Base-by-base conservation (phyloP, 2,888 invertebrate genomes). In the Mystacides longicornis region DNA sequence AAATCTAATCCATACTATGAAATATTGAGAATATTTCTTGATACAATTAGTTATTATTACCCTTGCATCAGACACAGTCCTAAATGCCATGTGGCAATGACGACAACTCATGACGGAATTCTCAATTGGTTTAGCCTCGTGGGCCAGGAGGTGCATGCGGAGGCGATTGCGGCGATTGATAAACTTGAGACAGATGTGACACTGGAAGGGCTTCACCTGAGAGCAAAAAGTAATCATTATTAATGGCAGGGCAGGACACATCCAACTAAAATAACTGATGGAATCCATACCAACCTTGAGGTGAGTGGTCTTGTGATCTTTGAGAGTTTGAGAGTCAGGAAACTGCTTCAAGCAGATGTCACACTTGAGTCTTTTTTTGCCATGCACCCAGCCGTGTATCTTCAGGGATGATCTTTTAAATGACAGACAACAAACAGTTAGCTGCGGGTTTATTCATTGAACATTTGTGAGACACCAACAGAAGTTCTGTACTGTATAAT, bases 171-270 rank as follows among this genome's bases (percentile, higher is more conserved):
- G 70, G 0, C 79, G 73, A 3, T 77, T 78, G 56, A 79, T 64
- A 53, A 77, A 76, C 66, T 78, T 78, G 60, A 77, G 65, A 62
- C 79, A 80, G 50, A 79, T 75, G 68, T 79, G 78, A 63, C 79
- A 80, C 63, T 78, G 77, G 68, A 74, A 79, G 11, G 79, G 79
- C 57, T 79, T 79, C 52, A 75, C 76, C 74, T 77, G 64, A 0
- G n/a, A n/a, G n/a, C n/a, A n/a, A n/a, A n/a, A n/a, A n/a, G n/a
- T n/a, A n/a, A n/a, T n/a, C n/a, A n/a, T n/a, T n/a, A n/a, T n/a
- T n/a, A n/a, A n/a, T n/a, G n/a, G n/a, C n/a, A n/a, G n/a, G n/a
- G n/a, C n/a, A n/a, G n/a, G n/a, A n/a, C n/a, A n/a, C n/a, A n/a
- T n/a, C n/a, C n/a, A n/a, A n/a, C n/a, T n/a, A n/a, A n/a, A n/a